Evolutionary conservation across 2,888 invertebrate species (phyloP).

Genomic region (Gortyna flavago): DNA sequence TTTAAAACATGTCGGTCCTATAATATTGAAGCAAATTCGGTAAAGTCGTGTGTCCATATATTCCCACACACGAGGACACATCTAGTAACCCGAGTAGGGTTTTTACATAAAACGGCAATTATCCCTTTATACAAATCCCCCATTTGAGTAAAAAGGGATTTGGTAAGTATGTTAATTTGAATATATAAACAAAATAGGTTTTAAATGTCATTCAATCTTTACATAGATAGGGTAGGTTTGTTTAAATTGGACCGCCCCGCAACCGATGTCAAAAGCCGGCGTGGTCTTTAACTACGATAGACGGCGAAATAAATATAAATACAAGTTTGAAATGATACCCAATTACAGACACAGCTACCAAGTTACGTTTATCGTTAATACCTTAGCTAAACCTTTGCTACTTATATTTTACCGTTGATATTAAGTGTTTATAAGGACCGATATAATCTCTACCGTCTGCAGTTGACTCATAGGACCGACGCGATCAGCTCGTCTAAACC

Average conservation of each 20-base stretch:
- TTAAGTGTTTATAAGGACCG: background rate
- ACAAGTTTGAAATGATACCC: background rate
- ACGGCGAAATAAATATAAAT: background rate
- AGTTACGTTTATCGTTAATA: background rate
- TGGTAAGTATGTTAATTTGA: conserved; percentile 14
- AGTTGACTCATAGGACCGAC: background rate
- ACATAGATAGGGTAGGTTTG: background rate
- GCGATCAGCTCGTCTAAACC: background rate
- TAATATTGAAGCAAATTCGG: conserved; percentile 42
- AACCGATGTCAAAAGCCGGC: background rate
- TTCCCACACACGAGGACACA: conserved; percentile 12
- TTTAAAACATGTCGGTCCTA: conserved; percentile 38
- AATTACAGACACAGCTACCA: background rate
- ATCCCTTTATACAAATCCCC: conserved; percentile 45
- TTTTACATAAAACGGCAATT: conserved; percentile 60
- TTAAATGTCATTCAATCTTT: background rate
- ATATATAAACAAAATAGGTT: conserved; percentile 8
- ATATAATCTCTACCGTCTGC: background rate
- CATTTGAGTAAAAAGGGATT: conserved; percentile 42
- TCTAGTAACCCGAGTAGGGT: conserved; percentile 6
- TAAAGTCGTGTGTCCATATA: conserved; percentile 38
- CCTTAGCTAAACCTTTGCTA: background rate
- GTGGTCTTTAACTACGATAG: background rate
- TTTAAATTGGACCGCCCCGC: background rate
- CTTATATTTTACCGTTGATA: background rate